Evolutionary conservation across 2,888 invertebrate species (phyloP).

Genomic region (Stenoptilia bipunctidactyla): DNA sequence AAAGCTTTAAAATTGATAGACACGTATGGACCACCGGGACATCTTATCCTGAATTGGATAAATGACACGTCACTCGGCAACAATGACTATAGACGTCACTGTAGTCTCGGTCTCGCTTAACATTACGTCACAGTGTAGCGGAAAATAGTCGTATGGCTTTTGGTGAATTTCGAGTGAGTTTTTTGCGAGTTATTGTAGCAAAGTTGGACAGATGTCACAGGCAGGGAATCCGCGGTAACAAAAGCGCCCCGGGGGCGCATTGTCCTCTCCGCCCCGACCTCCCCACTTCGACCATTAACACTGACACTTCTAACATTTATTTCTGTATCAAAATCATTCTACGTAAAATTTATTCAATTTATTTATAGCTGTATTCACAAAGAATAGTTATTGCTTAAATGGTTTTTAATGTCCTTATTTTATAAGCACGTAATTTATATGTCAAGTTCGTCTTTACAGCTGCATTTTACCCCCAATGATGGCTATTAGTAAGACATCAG

Average conservation of each 20-base stretch:
- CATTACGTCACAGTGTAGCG: conserved; percentile 37
- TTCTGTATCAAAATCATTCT: conserved; percentile 56
- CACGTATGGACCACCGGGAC: conserved; percentile 42
- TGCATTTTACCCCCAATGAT: conserved; percentile 52
- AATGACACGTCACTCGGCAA: conserved; percentile 52
- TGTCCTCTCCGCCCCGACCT: conserved; percentile 47
- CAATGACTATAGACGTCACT: conserved; percentile 49
- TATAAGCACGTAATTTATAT: conserved; percentile 52
- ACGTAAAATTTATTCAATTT: conserved; percentile 49
- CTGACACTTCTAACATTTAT: conserved; percentile 61
- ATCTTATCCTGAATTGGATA: conserved; percentile 42
- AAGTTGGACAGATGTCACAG: conserved; percentile 67
- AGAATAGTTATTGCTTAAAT: conserved; percentile 64
- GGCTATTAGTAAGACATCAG: conserved; percentile 59
- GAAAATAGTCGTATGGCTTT: conserved; percentile 50
- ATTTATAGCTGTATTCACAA: conserved; percentile 49
- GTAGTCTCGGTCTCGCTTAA: conserved; percentile 21
- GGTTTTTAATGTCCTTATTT: conserved; percentile 66
- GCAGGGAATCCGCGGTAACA: conserved; percentile 56
- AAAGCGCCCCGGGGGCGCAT: conserved; percentile 63
- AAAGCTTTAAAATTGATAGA: conserved; percentile 19
- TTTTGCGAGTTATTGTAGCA: conserved; percentile 67
- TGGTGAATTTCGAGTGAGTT: conserved; percentile 55
- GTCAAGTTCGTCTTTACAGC: conserved; percentile 42
- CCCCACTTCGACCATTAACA: conserved; percentile 54